A percentile compares a stretch with the other conserved stretches of the same genome.
Evolutionary conservation across 2,888 invertebrate genomes (phyloP).

Genomic region (Torymus texanus): DNA sequence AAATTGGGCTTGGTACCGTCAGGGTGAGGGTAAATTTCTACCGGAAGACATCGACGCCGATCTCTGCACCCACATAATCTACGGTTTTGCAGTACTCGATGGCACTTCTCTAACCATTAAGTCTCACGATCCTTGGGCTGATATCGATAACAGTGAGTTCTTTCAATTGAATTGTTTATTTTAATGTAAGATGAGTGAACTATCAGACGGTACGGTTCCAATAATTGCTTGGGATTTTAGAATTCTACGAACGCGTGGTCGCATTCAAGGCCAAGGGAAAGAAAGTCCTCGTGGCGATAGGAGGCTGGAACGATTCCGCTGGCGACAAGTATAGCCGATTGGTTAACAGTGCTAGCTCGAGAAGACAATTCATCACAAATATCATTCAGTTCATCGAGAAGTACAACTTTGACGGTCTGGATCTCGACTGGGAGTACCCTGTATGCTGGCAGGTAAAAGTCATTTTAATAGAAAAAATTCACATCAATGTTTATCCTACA

Average conservation of each 20-base stretch:
- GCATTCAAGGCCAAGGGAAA: slow-evolving; percentile 83
- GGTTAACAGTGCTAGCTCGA: slow-evolving; percentile 83
- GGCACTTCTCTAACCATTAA: slow-evolving; percentile 85
- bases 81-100: slow-evolving; percentile 93
- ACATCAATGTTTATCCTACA: not conserved
- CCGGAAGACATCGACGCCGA: slow-evolving; percentile 90
- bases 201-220: too few species aligned
- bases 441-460: slow-evolving; percentile 86
- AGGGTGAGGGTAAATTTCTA: slow-evolving; percentile 86
- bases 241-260: slow-evolving; percentile 91
- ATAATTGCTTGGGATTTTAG: slow-evolving; percentile 73
- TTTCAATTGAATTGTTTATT: not conserved
- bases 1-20: slow-evolving; percentile 96
- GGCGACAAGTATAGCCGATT: slow-evolving; percentile 91
- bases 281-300: slow-evolving; percentile 90
- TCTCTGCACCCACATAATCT: slow-evolving; percentile 93
- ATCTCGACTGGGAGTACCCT: slow-evolving; percentile 96
- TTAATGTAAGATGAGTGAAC: too few species aligned
- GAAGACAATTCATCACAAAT: slow-evolving; percentile 85
- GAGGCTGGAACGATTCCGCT: slow-evolving; percentile 96
- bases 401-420: slow-evolving; percentile 91
- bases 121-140: slow-evolving; percentile 92
- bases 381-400: slow-evolving; percentile 86
- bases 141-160: slow-evolving; percentile 88
- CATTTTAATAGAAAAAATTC: not conserved